Evolutionary conservation across 1,140 invertebrate species (phyloP).

Genomic region (Venturia canescens): DNA sequence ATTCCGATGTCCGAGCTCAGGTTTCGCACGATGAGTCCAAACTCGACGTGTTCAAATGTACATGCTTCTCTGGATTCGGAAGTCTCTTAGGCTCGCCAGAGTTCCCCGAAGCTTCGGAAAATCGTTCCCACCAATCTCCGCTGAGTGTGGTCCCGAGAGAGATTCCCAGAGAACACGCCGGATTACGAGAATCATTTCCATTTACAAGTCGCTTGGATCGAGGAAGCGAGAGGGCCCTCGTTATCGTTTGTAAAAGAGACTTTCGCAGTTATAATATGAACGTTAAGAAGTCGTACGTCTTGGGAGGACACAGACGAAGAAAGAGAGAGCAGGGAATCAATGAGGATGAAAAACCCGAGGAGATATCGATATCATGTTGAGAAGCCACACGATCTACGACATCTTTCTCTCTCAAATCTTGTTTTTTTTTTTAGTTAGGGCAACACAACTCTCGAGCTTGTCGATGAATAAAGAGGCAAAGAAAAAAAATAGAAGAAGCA

Average conservation of each 20-base stretch:
- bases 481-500: conserved; percentile 22
- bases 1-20: too few relatives aligned
- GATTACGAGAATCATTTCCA: conserved; percentile 51
- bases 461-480: conserved; percentile 1
- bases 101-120: too few relatives aligned
- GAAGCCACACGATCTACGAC: conserved; percentile 32
- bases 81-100: too few relatives aligned
- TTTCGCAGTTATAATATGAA: conserved; percentile 43
- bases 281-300: neutral
- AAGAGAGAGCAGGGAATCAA: neutral
- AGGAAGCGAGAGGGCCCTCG: conserved; percentile 3
- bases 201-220: conserved; percentile 54
- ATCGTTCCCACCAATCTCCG: too few relatives aligned
- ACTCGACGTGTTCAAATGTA: too few relatives aligned
- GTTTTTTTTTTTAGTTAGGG: neutral
- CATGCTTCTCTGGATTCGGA: too few relatives aligned
- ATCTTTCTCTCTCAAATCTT: neutral
- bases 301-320: conserved; percentile 1
- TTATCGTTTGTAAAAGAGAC: conserved; percentile 43
- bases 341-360: neutral
- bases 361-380: conserved; percentile 48
- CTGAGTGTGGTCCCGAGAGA: too few relatives aligned
- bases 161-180: too few relatives aligned
- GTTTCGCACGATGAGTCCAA: too few relatives aligned
- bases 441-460: neutral